Evolutionary conservation across 2,888 invertebrate genomes (phyloP).

Genomic region (Emmelina monodactyla): DNA sequence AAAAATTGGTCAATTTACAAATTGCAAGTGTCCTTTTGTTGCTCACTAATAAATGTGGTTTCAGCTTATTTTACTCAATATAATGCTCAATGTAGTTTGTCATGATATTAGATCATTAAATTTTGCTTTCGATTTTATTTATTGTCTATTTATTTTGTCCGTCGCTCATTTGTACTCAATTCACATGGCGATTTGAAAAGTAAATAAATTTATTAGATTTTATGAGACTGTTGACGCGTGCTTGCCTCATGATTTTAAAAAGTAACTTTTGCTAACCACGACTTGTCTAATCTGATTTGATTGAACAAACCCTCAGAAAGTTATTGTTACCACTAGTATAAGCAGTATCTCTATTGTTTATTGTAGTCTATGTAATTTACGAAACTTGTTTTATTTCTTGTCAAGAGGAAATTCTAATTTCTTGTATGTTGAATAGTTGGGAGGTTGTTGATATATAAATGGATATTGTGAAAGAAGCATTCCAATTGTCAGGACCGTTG

Average conservation of each 20-base stretch:
- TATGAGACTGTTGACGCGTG: constrained; percentile 1
- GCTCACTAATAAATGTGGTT: constrained; percentile 36
- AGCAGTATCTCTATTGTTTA: constrained; percentile 51
- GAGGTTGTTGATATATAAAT: constrained; percentile 43
- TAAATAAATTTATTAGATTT: constrained; percentile 3
- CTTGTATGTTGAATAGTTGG: constrained; percentile 34
- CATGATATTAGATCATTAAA: constrained; percentile 45
- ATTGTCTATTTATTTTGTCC: neutral
- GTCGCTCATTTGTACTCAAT: neutral
- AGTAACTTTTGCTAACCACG: constrained; percentile 2
- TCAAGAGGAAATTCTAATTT: constrained; percentile 30
- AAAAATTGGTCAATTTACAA: constrained; percentile 50
- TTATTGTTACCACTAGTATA: constrained; percentile 65
- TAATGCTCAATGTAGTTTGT: constrained; percentile 60
- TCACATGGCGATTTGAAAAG: neutral
- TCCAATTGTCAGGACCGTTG: constrained; percentile 52
- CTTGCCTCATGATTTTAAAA: constrained; percentile 9
- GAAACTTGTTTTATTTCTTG: constrained; percentile 31
- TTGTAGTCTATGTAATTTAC: constrained; percentile 24
- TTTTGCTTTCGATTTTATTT: constrained; percentile 1
- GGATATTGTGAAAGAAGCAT: constrained; percentile 57
- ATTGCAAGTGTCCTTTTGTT: constrained; percentile 49
- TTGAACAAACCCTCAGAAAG: constrained; percentile 38
- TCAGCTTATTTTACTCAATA: constrained; percentile 52
- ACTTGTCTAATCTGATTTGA: constrained; percentile 21